These are phyloP conservation scores for Cygnus buccinator DNA, from an alignment of 2,113 vertebrate species.

Conservation along the genomic window DNA sequence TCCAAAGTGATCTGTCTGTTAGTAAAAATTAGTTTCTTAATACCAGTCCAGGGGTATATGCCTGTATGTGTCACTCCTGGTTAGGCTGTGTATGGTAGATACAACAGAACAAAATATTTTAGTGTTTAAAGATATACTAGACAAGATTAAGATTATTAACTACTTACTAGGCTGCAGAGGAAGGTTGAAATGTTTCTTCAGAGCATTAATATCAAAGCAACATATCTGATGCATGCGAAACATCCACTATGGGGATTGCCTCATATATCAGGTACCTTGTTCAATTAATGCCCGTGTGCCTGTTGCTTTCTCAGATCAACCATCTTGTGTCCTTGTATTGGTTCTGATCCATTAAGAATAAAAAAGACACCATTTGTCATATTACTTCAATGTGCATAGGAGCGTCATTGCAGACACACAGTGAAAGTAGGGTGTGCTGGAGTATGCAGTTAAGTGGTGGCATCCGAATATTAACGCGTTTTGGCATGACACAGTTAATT, in stretches of 20 bases:
- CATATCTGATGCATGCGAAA: neutral
- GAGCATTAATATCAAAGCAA: neutral
- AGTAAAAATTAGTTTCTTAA: neutral
- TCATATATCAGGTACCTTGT: neutral
- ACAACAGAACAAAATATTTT: neutral
- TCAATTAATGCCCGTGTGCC: neutral
- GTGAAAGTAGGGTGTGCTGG: neutral
- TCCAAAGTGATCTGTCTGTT: neutral
- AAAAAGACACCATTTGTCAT: conserved; percentile 31
- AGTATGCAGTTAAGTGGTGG: neutral
- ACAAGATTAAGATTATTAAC: conserved; percentile 12
- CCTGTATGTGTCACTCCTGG: neutral
- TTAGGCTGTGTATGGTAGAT: neutral
- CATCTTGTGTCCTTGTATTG: neutral
- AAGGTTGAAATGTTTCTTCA: neutral
- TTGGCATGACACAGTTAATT: neutral
- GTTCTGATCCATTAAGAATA: conserved; percentile 26
- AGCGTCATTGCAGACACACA: neutral
- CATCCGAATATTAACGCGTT: neutral
- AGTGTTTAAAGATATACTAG: neutral
- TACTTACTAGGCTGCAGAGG: neutral
- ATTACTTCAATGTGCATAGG: neutral
- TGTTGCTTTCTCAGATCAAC: neutral
- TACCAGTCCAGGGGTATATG: neutral
- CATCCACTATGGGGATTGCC: neutral